A percentile compares a stretch with the other conserved stretches of the same genome.
phyloP scores from a whole-genome alignment of 2,797 vertebrate species.

The Poecile montanus region DNA sequence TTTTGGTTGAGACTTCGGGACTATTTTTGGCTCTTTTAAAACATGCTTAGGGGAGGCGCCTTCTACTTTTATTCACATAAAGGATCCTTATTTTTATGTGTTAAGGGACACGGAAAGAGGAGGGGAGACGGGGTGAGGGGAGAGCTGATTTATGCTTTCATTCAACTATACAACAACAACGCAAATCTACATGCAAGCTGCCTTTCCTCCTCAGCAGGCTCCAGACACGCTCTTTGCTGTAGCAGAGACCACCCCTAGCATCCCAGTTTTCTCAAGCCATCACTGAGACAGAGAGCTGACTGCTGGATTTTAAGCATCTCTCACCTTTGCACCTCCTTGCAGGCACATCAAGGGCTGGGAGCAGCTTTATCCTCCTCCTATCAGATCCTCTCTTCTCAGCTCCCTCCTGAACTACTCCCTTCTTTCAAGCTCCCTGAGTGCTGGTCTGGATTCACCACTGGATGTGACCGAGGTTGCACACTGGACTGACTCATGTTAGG shows the following conservation, averaged over 20 bases:
- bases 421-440: not conserved
- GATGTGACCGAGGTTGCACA: not conserved
- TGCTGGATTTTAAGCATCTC: not conserved
- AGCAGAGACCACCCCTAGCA: not conserved
- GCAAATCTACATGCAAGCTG: not conserved
- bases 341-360: not conserved
- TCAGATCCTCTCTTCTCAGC: not conserved
- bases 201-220: not conserved
- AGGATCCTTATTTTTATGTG: slow-evolving; percentile 46
- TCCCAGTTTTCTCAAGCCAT: not conserved
- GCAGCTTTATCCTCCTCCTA: not conserved
- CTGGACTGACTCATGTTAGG: not conserved
- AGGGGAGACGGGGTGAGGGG: not conserved
- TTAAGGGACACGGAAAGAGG: not conserved
- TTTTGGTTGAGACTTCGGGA: slow-evolving; percentile 36
- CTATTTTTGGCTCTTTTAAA: slow-evolving; percentile 60
- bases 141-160: not conserved
- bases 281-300: not conserved
- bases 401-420: not conserved
- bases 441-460: not conserved
- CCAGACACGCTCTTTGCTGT: not conserved
- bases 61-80: slow-evolving; percentile 42
- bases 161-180: not conserved
- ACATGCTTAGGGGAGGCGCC: not conserved
- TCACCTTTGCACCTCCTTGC: not conserved